Evolutionary conservation across 2,888 invertebrate genomes (phyloP), one percentile per base, ranked within the genome.

Genomic region (Trichopria drosophilae): DNA sequence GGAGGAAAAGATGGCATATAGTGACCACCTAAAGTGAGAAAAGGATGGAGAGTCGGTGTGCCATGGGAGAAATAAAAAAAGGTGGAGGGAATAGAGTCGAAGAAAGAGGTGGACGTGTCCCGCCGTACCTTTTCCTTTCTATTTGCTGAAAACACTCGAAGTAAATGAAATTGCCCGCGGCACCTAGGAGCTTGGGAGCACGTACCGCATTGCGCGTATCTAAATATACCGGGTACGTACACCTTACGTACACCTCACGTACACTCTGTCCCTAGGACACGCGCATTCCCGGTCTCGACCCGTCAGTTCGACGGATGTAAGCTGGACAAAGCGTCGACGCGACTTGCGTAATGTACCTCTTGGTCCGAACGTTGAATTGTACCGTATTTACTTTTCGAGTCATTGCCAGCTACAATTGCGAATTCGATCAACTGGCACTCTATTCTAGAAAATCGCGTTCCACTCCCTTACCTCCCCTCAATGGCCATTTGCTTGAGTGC

Each of bases 131-230:
- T 42, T 45, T 43, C 44, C 40, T 41, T 58, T 51, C 50, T 50
- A 57, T 60, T 55, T 53, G 49, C 43, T 42, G 51, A 53, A 60
- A 60, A 57, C 52, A 57, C 58, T 60, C 51, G 51, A 51, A 49
- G 58, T 53, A 59, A 61, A 61, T 61, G 61, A 61, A 59, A 59
- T 57, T 54, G 59, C 51, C 55, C 51, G 53, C 42, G 50, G 58
- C 57, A 35, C 45, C 31, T 41, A 24, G 31, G 32, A 44, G 29
- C 41, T 23, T 44, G 15, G 32, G 28, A 46, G 51, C 58, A 55
- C 53, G 53, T 51, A 57, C 52, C 45, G 31, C 12, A 28, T 24
- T 40, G 18, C 28, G 41, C 26, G 34, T 47, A 35, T 35, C 10
- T n/a, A 26, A 9, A 12, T n/a, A 26, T 10, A 26, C n/a, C n/a